Conservation (phyloP, 2,797 vertebrate species). For the Xenops minutus region DNA sequence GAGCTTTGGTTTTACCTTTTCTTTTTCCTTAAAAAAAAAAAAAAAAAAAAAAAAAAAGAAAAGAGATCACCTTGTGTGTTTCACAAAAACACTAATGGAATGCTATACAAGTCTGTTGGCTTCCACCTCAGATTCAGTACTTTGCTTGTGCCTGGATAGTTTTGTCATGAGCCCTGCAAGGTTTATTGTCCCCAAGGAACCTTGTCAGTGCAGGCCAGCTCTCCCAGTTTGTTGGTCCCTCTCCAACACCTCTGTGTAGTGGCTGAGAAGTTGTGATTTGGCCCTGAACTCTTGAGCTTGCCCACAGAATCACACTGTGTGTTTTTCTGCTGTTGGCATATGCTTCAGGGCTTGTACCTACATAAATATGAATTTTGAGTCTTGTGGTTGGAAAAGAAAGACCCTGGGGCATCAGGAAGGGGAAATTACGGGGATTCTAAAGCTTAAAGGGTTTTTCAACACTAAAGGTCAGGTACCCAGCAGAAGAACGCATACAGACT, state of each 20-base stretch:
- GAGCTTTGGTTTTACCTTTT: too few species aligned
- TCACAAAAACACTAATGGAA: not conserved
- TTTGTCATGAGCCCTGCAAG: not conserved
- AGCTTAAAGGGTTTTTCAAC: not conserved
- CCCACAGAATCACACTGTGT: rapidly evolving
- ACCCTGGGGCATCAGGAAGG: not conserved
- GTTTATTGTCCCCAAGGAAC: not conserved
- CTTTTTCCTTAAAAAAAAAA: too few species aligned
- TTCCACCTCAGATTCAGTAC: not conserved
- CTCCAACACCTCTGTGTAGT: not conserved
- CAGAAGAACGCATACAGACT: rapidly evolving
- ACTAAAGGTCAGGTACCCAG: not conserved
- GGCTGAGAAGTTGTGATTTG: not conserved
- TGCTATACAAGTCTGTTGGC: not conserved
- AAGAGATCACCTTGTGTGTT: not conserved
- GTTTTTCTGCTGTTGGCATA: not conserved
- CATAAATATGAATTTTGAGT: not conserved
- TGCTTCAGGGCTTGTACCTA: not conserved
- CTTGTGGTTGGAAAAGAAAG: not conserved
- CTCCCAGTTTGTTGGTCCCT: not conserved
- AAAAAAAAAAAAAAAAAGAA: not conserved
- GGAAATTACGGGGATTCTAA: not conserved
- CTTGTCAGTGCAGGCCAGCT: not conserved
- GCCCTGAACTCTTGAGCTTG: not conserved
- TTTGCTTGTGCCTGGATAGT: not conserved